Evolutionary conservation across 2,113 vertebrate species (phyloP).

Genomic region (Zosterops japonicus): DNA sequence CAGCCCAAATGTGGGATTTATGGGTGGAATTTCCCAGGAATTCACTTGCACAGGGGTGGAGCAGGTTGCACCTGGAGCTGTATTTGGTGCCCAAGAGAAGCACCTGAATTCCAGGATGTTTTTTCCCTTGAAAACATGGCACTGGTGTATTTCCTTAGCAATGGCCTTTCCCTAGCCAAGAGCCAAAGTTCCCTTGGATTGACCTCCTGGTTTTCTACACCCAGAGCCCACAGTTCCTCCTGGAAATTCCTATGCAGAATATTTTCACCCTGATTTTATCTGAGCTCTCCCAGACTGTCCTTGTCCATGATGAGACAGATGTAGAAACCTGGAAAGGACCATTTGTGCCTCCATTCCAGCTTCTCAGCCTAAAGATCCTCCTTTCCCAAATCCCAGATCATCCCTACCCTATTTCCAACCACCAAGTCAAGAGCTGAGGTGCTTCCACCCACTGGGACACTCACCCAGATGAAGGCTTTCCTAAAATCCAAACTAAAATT

Average conservation of each 20-base stretch:
- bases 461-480: not conserved
- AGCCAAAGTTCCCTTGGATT: not conserved
- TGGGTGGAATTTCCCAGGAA: not conserved
- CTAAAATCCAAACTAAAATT: not conserved
- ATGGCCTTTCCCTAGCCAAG: not conserved
- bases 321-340: not conserved
- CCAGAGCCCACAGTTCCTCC: not conserved
- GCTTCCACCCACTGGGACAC: not conserved
- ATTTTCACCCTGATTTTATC: not conserved
- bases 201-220: not conserved
- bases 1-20: not conserved
- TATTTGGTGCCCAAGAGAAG: not conserved
- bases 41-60: not conserved
- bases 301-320: not conserved
- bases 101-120: not conserved
- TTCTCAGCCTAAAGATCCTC: not conserved
- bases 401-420: not conserved
- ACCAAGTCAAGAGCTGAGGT: not conserved
- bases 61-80: too few species aligned
- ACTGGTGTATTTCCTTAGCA: not conserved
- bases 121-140: not conserved
- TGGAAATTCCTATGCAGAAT: not conserved
- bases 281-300: not conserved
- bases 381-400: not conserved
- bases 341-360: not conserved